Percentiles rank a stretch among this genome's conserved stretches.
Evolutionary conservation across 2,113 vertebrate species (phyloP).

Genomic region (Platichthys flesus): DNA sequence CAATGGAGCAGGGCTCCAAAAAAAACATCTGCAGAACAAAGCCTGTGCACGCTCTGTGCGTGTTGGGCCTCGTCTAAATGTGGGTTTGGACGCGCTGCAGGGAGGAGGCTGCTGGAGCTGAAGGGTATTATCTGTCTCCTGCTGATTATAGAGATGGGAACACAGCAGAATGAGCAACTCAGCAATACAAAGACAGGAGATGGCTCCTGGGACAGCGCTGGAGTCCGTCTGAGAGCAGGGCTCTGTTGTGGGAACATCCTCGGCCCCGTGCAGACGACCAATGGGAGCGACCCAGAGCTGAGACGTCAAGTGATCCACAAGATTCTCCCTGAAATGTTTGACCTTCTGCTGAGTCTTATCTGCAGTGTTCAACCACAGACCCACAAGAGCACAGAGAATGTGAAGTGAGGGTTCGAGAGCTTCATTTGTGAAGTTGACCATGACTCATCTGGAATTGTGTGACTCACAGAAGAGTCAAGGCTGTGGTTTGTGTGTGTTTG

Average conservation of each 20-base stretch:
- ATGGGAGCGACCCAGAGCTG: neutral
- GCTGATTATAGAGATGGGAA: slow-evolving; percentile 61
- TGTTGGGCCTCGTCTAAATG: slow-evolving; percentile 56
- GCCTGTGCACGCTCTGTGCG: slow-evolving; percentile 16
- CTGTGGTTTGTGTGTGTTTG: slow-evolving; percentile 6
- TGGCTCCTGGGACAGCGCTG: slow-evolving; percentile 22
- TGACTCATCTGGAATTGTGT: slow-evolving; percentile 35
- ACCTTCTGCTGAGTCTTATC: slow-evolving; percentile 12
- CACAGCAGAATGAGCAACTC: neutral
- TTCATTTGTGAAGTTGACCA: neutral
- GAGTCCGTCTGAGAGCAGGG: neutral
- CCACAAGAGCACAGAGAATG: neutral
- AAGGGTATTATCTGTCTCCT: slow-evolving; percentile 42
- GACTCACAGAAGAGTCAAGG: slow-evolving; percentile 20
- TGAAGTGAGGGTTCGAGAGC: neutral
- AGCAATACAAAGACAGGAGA: slow-evolving; percentile 16
- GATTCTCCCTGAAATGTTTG: neutral
- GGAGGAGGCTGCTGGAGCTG: slow-evolving; percentile 28
- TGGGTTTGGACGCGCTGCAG: slow-evolving; percentile 8
- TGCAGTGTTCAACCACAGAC: neutral
- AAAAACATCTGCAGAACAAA: slow-evolving; percentile 54
- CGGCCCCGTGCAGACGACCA: neutral
- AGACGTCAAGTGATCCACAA: slow-evolving; percentile 21
- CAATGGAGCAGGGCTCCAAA: slow-evolving; percentile 18
- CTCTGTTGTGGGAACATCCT: slow-evolving; percentile 46